A percentile compares a stretch with the other conserved stretches of the same genome.
These are phyloP conservation scores for Drosophila atripex DNA, from an alignment of 2,888 invertebrate genomes.

Conservation along the genomic window DNA sequence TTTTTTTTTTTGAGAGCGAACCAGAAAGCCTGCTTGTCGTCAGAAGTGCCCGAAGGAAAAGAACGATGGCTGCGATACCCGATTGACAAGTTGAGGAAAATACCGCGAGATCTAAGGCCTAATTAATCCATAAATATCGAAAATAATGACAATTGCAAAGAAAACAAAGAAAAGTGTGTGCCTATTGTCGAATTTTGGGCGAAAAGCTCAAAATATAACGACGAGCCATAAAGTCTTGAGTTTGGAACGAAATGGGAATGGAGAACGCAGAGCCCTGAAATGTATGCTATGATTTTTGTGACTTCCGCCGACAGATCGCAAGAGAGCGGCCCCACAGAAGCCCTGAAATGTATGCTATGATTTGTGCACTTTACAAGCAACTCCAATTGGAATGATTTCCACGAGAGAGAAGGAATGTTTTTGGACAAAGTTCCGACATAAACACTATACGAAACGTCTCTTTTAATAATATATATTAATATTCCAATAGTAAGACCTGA, in stretches of 20 bases:
- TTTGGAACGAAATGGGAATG: not conserved
- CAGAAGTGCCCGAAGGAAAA: not conserved
- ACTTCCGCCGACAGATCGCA: no score
- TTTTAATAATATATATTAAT: not conserved
- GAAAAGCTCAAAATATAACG: not conserved
- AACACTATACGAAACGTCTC: no score
- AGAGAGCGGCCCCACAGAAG: no score
- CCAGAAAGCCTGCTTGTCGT: not conserved
- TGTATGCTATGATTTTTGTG: not conserved
- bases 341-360: no score
- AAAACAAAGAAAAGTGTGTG: no score
- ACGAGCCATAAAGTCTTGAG: not conserved
- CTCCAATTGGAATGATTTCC: not conserved
- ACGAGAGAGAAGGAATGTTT: not conserved
- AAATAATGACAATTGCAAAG: not conserved
- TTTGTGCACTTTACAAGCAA: no score
- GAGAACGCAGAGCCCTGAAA: not conserved
- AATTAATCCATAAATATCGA: not conserved
- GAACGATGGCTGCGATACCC: not conserved
- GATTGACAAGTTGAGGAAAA: not conserved
- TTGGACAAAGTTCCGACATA: not conserved
- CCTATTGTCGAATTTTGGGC: not conserved
- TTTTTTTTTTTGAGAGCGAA: not conserved
- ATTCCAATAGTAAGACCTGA: not conserved
- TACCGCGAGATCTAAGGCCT: no score